phyloP scores from a whole-genome alignment of 1,140 invertebrate genomes.

The Drosophila repleta region DNA sequence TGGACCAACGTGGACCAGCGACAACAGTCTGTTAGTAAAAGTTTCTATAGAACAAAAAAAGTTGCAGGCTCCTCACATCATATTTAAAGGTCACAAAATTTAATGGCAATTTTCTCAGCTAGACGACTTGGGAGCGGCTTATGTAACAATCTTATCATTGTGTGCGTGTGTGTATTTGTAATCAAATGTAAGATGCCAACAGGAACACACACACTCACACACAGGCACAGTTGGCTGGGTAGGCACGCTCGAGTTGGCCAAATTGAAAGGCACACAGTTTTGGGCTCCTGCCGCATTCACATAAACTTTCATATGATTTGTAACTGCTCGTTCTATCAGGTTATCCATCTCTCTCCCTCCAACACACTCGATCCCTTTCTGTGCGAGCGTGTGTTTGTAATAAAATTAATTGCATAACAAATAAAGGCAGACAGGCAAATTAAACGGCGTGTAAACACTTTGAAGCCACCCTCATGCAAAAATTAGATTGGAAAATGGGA shows the following conservation, averaged over 20 bases:
- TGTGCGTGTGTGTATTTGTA: constrained; percentile 28
- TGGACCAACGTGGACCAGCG: constrained; percentile 8
- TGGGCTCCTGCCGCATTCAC: constrained; percentile 46
- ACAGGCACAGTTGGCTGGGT: constrained; percentile 36
- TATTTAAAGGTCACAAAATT: constrained; percentile 73
- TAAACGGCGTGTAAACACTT: constrained; percentile 78
- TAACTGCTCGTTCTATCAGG: constrained; percentile 49
- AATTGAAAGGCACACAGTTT: constrained; percentile 57
- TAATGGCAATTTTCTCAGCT: constrained; percentile 61
- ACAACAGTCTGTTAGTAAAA: constrained; percentile 30
- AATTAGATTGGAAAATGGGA: background rate
- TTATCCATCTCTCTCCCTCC: background rate
- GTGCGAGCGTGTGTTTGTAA: constrained; percentile 54
- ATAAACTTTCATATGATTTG: constrained; percentile 70
- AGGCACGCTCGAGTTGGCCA: constrained; percentile 42
- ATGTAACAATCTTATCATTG: constrained; percentile 48
- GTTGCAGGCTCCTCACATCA: constrained; percentile 29
- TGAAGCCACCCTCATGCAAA: constrained; percentile 48
- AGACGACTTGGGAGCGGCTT: constrained; percentile 39
- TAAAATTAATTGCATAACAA: constrained; percentile 78
- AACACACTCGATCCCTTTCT: no score
- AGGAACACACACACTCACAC: constrained; percentile 18
- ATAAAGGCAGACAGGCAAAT: constrained; percentile 75
- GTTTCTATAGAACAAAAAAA: constrained; percentile 29
- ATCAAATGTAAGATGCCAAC: constrained; percentile 17